Conservation (phyloP, 2,113 vertebrate genomes). For the Callocephalon fimbriatum region DNA sequence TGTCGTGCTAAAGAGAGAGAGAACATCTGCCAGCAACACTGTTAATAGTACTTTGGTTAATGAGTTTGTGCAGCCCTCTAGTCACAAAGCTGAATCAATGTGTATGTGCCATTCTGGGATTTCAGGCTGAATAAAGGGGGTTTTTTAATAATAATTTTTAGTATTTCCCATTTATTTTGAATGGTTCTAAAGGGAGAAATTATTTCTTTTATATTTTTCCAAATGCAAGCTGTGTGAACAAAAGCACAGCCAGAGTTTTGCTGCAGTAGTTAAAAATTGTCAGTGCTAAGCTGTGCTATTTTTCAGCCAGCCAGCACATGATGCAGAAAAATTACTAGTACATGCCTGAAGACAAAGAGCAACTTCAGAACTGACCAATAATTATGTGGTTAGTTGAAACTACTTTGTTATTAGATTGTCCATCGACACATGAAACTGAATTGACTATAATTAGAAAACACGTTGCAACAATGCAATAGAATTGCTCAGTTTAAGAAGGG, state of each 20-base stretch:
- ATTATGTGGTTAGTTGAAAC: neutral
- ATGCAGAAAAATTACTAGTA: neutral
- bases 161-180: neutral
- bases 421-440: neutral
- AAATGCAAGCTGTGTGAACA: neutral
- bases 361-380: neutral
- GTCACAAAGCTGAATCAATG: neutral
- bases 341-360: neutral
- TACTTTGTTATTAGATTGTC: neutral
- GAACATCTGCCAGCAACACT: neutral
- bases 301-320: neutral
- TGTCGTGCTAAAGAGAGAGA: neutral
- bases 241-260: neutral
- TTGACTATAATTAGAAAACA: neutral
- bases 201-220: neutral
- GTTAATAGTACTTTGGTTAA: neutral
- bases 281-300: neutral
- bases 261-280: neutral
- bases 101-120: neutral
- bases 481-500: neutral
- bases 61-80: neutral
- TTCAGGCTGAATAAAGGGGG: neutral
- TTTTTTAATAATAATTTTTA: neutral
- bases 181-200: neutral
- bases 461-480: neutral